Evolutionary conservation across 1,140 invertebrate genomes (phyloP).

Genomic region (Lycorma delicatula): DNA sequence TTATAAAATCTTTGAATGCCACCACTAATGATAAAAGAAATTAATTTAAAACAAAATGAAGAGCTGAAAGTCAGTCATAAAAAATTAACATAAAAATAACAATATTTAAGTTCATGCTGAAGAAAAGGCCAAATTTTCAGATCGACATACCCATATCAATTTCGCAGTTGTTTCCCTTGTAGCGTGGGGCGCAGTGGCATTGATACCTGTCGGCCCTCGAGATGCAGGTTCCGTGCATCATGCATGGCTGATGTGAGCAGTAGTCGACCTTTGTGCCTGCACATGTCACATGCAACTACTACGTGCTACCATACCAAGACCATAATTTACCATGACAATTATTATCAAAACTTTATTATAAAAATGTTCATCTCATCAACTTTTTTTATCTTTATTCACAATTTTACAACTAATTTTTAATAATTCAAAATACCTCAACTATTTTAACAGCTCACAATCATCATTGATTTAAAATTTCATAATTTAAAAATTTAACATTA

Average conservation of each 20-base stretch:
- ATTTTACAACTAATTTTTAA: too few species aligned
- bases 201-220: conserved; percentile 62
- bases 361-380: too few species aligned
- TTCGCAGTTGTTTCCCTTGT: conserved; percentile 76
- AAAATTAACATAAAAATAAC: neutral
- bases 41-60: neutral
- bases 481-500: too few species aligned
- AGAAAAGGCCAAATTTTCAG: too few species aligned
- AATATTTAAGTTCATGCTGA: neutral
- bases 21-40: too few species aligned
- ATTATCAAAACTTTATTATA: too few species aligned
- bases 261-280: conserved; percentile 46
- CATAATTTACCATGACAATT: too few species aligned
- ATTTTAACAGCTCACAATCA: too few species aligned
- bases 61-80: neutral
- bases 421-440: too few species aligned
- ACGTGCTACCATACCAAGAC: neutral
- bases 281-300: conserved; percentile 2
- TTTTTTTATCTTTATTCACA: too few species aligned
- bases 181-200: conserved; percentile 67
- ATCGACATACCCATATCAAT: conserved; percentile 56
- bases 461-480: too few species aligned
- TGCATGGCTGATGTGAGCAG: conserved; percentile 70
- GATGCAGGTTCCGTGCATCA: conserved; percentile 68
- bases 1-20: too few species aligned